These are phyloP conservation scores for Kryptopterus vitreolus DNA, from an alignment of 2,797 vertebrate genomes.

Conservation along the genomic window DNA sequence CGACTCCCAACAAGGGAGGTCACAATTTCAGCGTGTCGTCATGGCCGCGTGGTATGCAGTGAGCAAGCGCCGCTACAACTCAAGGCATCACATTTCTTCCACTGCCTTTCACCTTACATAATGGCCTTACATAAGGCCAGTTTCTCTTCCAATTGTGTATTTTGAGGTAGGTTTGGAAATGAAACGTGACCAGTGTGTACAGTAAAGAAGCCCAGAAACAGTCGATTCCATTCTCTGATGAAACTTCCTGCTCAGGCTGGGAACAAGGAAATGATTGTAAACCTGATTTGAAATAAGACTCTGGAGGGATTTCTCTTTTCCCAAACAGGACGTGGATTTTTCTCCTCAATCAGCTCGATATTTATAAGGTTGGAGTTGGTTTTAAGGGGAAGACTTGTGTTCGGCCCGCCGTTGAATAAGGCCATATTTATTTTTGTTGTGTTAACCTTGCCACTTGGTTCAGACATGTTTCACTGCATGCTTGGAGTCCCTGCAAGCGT, in stretches of 20 bases:
- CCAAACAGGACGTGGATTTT: background rate
- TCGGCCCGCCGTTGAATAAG: background rate
- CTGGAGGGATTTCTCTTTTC: background rate
- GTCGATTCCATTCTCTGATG: background rate
- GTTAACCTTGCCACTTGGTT: slow-evolving; percentile 12
- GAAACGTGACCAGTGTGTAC: background rate
- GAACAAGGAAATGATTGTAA: background rate
- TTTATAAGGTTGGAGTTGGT: background rate
- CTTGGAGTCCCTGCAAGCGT: slow-evolving; percentile 19
- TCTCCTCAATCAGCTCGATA: background rate
- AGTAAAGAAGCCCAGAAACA: background rate
- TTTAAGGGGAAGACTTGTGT: background rate
- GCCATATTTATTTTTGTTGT: background rate
- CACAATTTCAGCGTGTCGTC: background rate
- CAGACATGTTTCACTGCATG: slow-evolving; percentile 43
- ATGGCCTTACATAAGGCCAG: background rate
- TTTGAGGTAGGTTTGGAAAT: background rate
- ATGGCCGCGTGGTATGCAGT: slow-evolving; percentile 5
- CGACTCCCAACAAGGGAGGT: background rate
- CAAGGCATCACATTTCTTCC: background rate
- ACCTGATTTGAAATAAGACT: background rate
- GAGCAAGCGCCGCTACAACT: background rate
- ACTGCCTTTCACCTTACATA: background rate
- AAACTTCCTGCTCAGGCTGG: background rate
- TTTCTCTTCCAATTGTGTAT: background rate